A percentile compares a stretch with the other conserved stretches of the same genome.
These are phyloP conservation scores for Heteromurus nitidus DNA, from an alignment of 2,888 invertebrate genomes.

Conservation along the genomic window DNA sequence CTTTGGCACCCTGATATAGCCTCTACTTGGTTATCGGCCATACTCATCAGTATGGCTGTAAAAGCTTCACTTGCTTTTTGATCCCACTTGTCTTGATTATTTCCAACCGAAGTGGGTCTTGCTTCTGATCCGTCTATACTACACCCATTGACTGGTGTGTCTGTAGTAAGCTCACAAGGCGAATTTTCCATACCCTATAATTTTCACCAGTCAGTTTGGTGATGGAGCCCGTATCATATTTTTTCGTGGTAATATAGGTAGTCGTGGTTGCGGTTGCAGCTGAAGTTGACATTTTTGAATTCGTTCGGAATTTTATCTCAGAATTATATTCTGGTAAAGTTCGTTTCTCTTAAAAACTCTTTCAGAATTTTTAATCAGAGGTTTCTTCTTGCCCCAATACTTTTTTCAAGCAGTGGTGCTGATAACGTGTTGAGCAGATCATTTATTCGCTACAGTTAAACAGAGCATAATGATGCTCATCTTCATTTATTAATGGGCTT, in stretches of 20 bases:
- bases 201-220: slow-evolving; percentile 56
- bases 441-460: background rate
- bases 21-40: slow-evolving; percentile 60
- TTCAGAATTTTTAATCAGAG: background rate
- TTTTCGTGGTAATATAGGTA: slow-evolving; percentile 22
- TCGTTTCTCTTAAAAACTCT: no score
- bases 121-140: slow-evolving; percentile 43
- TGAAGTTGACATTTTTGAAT: background rate
- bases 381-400: background rate
- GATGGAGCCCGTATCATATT: slow-evolving; percentile 47
- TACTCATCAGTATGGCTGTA: slow-evolving; percentile 38
- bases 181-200: slow-evolving; percentile 61
- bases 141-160: slow-evolving; percentile 41
- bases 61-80: slow-evolving; percentile 50
- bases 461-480: no score
- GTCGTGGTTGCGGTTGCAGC: slow-evolving; percentile 9
- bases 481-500: no score
- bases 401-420: slow-evolving; percentile 10
- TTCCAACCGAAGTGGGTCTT: slow-evolving; percentile 25
- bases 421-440: slow-evolving; percentile 12
- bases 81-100: slow-evolving; percentile 47
- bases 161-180: slow-evolving; percentile 42
- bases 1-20: slow-evolving; percentile 49
- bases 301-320: background rate
- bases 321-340: background rate